A percentile compares a stretch with the other conserved stretches of the same genome.
These are phyloP conservation scores for Dryas iulia DNA, from an alignment of 1,140 invertebrate species.

Conservation along the genomic window DNA sequence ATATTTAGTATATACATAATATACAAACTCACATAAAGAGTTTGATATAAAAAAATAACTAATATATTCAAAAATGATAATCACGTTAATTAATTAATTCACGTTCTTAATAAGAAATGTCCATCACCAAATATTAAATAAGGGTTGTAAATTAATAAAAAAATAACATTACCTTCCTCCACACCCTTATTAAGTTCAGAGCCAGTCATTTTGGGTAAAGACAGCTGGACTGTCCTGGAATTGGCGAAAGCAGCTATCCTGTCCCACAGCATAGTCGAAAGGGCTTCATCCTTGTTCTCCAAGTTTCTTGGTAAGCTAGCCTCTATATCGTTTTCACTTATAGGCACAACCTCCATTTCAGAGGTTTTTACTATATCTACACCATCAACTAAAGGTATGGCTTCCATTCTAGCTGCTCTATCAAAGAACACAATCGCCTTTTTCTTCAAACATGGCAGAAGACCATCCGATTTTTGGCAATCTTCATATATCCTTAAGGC, in stretches of 20 bases:
- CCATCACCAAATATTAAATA: not conserved
- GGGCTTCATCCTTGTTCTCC: constrained; percentile 83
- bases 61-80: no score
- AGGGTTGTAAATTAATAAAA: not conserved
- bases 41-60: no score
- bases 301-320: constrained; percentile 82
- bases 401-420: constrained; percentile 84
- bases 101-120: no score
- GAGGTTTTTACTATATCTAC: constrained; percentile 84
- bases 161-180: constrained; percentile 84
- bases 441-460: constrained; percentile 88
- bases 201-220: constrained; percentile 85
- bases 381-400: constrained; percentile 83
- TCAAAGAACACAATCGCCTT: constrained; percentile 89
- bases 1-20: no score
- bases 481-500: constrained; percentile 83
- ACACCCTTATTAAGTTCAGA: constrained; percentile 85
- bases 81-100: no score
- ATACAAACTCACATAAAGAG: no score
- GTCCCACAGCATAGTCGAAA: constrained; percentile 86
- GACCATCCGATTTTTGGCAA: constrained; percentile 80
- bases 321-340: constrained; percentile 85
- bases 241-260: constrained; percentile 86
- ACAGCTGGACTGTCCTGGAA: constrained; percentile 87
- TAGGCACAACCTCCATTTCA: constrained; percentile 54